Evolutionary conservation across 2,797 vertebrate species (phyloP), one percentile per base, ranked within the genome.

Genomic region (Xerus rutilus): DNA sequence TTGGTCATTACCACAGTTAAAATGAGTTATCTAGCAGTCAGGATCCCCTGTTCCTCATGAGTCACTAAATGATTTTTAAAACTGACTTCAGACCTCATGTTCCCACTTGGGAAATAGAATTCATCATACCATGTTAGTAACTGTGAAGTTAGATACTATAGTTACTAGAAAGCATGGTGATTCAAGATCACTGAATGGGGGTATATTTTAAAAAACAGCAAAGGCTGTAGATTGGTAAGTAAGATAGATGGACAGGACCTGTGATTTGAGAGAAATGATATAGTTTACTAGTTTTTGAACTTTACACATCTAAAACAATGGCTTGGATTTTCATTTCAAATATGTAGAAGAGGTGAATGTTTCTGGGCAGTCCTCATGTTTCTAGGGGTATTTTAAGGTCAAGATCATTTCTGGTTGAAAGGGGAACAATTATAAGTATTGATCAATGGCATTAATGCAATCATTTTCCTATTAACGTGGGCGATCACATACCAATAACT

Each of bases 281-380:
- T 2, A 20, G 35, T 32, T 83, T 79, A n/a, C 15, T 54, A 47
- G 18, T 45, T 49, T 92, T 65, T 25, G 1, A 65, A 64, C 52
- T 62, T 85, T 72, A 92, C 18, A 43, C 45, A 15, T 83, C 62
- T 89, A 88, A 92, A 87, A 91, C 18, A 79, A 18, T 49, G 21
- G 72, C 57, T 89, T 95, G 78, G 74, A 9, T 91, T 89, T 93
- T 94, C 54, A 89, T 73, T 96, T 96, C 54, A 94, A 73, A 95
- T 74, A 52, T 32, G 20, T 49, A 77, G 28, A 89, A 87, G 65
- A 94, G 25, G 67, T 86, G 54, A 62, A 7, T 89, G 64, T 65
- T 39, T 88, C 23, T 82, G 21, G 52, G 87, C 49, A 12, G 47
- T 86, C 81, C 28, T 82, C 23, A 32, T 25, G 23, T 89, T 93